These are phyloP conservation scores for Pogona vitticeps DNA, from an alignment of 2,113 vertebrate species.

Conservation along the genomic window DNA sequence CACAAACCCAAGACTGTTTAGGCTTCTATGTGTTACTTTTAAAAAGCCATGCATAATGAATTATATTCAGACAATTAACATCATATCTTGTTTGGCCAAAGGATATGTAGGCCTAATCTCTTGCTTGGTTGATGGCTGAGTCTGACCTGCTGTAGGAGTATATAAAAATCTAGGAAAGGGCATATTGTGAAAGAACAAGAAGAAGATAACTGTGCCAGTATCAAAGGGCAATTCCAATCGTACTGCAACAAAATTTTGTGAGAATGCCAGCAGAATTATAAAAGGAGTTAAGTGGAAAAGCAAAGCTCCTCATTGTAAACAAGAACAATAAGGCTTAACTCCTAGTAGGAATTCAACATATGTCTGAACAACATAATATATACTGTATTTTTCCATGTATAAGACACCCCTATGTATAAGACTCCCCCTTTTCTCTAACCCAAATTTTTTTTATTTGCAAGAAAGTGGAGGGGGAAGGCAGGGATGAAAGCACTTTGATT, in stretches of 20 bases:
- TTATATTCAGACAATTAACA: not conserved
- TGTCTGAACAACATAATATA: not conserved
- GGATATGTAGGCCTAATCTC: not conserved
- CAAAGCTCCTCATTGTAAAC: not conserved
- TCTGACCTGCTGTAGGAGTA: not conserved
- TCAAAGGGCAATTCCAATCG: not conserved
- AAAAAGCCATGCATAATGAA: not conserved
- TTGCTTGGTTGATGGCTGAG: not conserved
- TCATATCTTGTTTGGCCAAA: not conserved
- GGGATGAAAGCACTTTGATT: too few relatives aligned
- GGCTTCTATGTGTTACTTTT: not conserved
- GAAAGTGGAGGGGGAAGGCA: too few relatives aligned
- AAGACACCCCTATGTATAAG: too few relatives aligned
- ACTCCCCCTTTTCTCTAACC: too few relatives aligned
- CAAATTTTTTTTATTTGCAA: too few relatives aligned
- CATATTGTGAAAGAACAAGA: not conserved
- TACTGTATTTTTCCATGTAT: not conserved
- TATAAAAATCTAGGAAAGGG: not conserved
- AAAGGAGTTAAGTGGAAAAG: not conserved
- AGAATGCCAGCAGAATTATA: not conserved
- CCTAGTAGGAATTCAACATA: not conserved
- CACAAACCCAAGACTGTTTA: not conserved
- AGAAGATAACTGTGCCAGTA: not conserved
- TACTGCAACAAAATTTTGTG: not conserved
- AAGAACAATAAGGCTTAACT: not conserved